Conservation (phyloP, 1,140 invertebrate genomes). For the Uloborus diversus region DNA sequence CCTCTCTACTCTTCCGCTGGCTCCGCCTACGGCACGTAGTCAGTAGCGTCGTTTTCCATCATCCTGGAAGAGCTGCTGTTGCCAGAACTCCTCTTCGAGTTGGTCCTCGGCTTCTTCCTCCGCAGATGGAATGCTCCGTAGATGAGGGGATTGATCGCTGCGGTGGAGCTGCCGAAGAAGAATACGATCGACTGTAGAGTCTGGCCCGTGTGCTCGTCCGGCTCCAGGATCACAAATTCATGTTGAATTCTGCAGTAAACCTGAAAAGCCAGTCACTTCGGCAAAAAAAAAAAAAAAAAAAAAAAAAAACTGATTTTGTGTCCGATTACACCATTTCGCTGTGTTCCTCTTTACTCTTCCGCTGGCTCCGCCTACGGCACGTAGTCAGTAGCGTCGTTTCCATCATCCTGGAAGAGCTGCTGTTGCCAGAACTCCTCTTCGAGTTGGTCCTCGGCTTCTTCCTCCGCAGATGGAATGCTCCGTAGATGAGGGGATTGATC, state of each 20-base stretch:
- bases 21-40: not conserved
- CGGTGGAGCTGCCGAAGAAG: constrained; percentile 88
- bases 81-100: not conserved
- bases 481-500: constrained; percentile 87
- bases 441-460: not conserved
- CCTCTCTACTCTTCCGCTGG: not conserved
- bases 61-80: not conserved
- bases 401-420: not conserved
- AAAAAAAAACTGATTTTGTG: no score
- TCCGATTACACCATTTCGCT: no score
- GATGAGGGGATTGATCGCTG: constrained; percentile 85
- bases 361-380: not conserved
- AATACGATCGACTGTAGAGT: constrained; percentile 70
- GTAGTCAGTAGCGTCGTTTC: not conserved
- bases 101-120: not conserved
- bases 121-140: constrained; percentile 84
- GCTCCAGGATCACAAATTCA: constrained; percentile 80
- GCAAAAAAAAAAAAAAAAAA: no score
- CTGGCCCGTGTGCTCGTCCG: constrained; percentile 73
- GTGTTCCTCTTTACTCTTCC: not conserved
- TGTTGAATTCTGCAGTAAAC: no score
- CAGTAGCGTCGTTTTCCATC: not conserved
- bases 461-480: constrained; percentile 77
- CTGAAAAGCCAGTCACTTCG: no score
- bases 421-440: not conserved